These are phyloP conservation scores for Litocranius walleri DNA, from an alignment of 2,113 vertebrate genomes.

Conservation along the genomic window DNA sequence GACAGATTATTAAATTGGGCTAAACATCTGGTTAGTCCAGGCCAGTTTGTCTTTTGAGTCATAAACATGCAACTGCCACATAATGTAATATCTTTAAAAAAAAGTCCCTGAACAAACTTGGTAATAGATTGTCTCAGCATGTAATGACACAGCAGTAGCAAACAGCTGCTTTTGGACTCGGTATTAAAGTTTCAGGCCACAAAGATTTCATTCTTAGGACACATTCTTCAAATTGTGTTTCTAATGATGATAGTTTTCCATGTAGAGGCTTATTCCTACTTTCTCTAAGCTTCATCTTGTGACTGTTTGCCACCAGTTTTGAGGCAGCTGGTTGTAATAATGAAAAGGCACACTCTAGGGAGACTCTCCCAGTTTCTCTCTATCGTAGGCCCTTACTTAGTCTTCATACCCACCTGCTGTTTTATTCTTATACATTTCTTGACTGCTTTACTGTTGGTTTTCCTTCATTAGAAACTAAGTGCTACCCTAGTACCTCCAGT, in stretches of 20 bases:
- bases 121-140: background rate
- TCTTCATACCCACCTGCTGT: background rate
- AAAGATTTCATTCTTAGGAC: background rate
- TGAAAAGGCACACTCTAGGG: background rate
- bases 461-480: background rate
- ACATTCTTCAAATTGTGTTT: background rate
- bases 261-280: background rate
- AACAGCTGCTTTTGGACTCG: background rate
- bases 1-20: constrained; percentile 8
- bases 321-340: background rate
- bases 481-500: background rate
- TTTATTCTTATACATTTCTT: background rate
- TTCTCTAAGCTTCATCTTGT: constrained; percentile 31
- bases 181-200: background rate
- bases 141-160: background rate
- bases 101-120: background rate
- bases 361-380: background rate
- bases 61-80: background rate
- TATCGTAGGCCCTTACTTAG: background rate
- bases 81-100: background rate
- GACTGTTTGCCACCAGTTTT: background rate
- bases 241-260: background rate
- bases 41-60: constrained; percentile 46
- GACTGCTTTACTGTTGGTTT: background rate
- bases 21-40: constrained; percentile 29